Conservation (phyloP, 2,113 vertebrate genomes). For the Petroica traversi region DNA sequence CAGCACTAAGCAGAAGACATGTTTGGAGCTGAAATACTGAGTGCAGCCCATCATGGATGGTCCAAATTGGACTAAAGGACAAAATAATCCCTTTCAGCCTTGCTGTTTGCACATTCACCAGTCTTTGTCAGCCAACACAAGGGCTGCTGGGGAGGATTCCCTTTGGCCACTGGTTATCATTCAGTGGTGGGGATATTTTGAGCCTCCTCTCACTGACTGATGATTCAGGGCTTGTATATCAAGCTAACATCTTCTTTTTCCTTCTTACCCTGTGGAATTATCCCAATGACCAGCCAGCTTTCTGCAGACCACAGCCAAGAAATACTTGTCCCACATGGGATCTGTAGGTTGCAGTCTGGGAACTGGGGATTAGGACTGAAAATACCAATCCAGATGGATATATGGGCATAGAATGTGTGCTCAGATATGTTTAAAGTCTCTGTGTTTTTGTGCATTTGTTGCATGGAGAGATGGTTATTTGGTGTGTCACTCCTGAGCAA, state of each 20-base stretch:
- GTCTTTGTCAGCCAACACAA: background rate
- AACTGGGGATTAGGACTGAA: background rate
- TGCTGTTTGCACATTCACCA: background rate
- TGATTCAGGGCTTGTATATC: background rate
- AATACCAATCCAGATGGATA: background rate
- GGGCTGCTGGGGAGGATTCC: background rate
- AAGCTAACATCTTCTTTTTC: background rate
- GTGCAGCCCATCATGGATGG: background rate
- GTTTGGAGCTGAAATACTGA: background rate
- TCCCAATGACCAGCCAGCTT: background rate
- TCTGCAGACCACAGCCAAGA: background rate
- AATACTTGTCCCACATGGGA: rapidly evolving
- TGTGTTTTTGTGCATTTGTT: background rate
- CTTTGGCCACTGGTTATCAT: background rate
- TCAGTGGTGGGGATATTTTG: background rate
- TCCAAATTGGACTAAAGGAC: background rate
- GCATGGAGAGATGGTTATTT: background rate
- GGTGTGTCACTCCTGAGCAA: rapidly evolving
- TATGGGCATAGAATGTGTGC: background rate
- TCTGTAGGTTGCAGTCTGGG: background rate
- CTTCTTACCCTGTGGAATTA: background rate
- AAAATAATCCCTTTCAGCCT: background rate
- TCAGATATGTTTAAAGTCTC: background rate
- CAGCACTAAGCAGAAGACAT: background rate
- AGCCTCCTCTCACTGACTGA: background rate